phyloP scores from a whole-genome alignment of 2,797 vertebrate species.

The Phrynocephalus vlangalii region DNA sequence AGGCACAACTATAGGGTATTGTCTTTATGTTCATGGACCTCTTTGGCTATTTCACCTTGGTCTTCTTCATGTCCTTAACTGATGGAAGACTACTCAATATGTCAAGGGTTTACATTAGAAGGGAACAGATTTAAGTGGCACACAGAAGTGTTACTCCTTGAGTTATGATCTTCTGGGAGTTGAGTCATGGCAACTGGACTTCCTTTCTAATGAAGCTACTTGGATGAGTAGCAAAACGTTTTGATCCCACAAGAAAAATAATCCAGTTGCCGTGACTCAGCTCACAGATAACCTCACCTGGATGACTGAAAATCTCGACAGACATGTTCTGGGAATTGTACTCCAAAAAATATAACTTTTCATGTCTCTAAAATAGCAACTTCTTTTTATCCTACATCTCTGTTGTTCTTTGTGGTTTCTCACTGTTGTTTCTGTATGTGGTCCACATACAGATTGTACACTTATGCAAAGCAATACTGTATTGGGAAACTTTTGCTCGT shows the following conservation, averaged over 20 bases:
- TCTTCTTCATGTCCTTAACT: background rate
- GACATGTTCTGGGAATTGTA: no score
- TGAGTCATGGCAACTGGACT: no score
- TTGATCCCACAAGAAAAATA: no score
- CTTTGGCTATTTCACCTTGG: background rate
- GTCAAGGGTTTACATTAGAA: no score
- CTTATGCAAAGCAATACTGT: background rate
- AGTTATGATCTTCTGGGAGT: no score
- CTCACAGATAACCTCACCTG: no score
- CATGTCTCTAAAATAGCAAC: background rate
- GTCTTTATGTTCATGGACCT: background rate
- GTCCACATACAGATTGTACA: background rate
- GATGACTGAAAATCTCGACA: no score
- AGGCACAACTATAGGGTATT: background rate
- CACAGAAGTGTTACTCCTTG: no score
- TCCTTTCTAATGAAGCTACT: no score
- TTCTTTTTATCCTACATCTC: background rate
- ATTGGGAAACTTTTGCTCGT: background rate
- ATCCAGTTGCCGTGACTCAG: no score
- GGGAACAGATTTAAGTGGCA: background rate
- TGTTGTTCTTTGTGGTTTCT: background rate
- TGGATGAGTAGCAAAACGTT: no score
- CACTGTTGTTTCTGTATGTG: background rate
- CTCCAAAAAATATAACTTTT: background rate
- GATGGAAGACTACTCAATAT: background rate